phyloP scores from a whole-genome alignment of 1,140 invertebrate genomes.

The Conus ventricosus region DNA sequence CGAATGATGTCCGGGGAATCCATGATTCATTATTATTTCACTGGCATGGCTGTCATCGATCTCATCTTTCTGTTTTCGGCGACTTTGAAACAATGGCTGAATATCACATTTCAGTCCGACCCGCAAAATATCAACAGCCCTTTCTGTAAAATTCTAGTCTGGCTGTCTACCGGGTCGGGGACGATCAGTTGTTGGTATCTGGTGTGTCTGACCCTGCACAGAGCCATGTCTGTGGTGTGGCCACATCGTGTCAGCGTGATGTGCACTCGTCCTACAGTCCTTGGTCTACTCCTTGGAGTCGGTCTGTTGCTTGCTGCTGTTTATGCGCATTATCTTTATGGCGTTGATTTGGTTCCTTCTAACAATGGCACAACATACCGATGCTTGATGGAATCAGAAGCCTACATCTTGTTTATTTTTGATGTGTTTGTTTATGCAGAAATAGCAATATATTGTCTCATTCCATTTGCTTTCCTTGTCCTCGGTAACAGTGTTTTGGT shows the following conservation, averaged over 20 bases:
- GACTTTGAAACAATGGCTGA: background rate
- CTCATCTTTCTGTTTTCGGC: background rate
- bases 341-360: background rate
- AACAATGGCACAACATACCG: background rate
- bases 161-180: background rate
- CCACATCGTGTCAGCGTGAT: slow-evolving; percentile 1
- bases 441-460: background rate
- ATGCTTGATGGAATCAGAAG: background rate
- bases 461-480: background rate
- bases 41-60: slow-evolving; percentile 1
- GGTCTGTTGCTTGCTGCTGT: background rate
- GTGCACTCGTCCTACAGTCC: background rate
- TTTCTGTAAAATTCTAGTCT: background rate
- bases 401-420: background rate
- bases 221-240: slow-evolving; percentile 7
- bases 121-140: too few relatives aligned
- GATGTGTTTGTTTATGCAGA: background rate
- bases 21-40: background rate
- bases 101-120: background rate
- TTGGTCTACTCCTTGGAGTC: background rate
- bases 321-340: background rate
- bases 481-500: background rate
- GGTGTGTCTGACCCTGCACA: background rate
- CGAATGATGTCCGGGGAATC: background rate
- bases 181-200: slow-evolving; percentile 8